A percentile compares a stretch with the other conserved stretches of the same genome.
Conservation (phyloP, 2,888 invertebrate genomes). For the Crepidodera aurea region DNA sequence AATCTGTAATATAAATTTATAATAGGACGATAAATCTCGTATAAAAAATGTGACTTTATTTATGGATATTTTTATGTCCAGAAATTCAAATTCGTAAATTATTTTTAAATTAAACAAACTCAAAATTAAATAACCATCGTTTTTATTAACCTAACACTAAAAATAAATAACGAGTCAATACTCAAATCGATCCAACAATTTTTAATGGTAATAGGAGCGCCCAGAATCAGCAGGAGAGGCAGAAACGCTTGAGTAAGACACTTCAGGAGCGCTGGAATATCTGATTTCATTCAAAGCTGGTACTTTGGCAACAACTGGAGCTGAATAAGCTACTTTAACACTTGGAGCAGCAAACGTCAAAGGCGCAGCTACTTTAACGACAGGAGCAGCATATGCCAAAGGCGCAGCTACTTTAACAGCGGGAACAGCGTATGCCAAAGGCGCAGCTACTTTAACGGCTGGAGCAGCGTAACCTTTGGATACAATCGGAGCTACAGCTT, state of each 20-base stretch:
- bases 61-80: no score
- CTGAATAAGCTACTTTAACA: neutral
- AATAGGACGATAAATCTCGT: no score
- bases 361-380: conserved; percentile 52
- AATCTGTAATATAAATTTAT: no score
- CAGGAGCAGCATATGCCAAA: conserved; percentile 53
- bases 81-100: no score
- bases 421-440: conserved; percentile 52
- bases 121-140: no score
- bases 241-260: conserved; percentile 30
- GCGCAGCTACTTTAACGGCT: conserved; percentile 52
- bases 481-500: conserved; percentile 36
- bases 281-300: conserved; percentile 5
- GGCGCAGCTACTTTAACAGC: conserved; percentile 11
- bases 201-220: conserved; percentile 9
- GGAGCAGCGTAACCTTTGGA: neutral
- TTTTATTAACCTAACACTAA: conserved; percentile 16
- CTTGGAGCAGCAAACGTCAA: conserved; percentile 24
- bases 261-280: conserved; percentile 23
- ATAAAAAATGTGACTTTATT: no score
- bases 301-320: conserved; percentile 3
- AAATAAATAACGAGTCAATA: conserved; percentile 15
- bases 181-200: neutral
- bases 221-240: conserved; percentile 5
- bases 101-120: no score